Evolutionary conservation across 2,797 vertebrate genomes (phyloP), one percentile per base, ranked within the genome.

Genomic region (Nothura maculosa): DNA sequence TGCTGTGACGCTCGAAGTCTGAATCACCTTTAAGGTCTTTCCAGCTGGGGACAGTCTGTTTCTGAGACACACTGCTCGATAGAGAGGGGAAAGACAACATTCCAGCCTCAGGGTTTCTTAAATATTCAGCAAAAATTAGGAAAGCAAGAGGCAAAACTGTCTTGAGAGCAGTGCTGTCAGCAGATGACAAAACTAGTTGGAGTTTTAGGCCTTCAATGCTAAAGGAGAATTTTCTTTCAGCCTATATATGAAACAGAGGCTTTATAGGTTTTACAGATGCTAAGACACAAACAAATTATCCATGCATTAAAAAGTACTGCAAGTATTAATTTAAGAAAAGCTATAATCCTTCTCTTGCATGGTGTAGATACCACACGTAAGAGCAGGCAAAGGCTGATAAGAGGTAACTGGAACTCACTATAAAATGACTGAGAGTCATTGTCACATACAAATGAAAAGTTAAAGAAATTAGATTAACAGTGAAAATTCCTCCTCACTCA

Each of bases 271-370:
- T 73, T 83, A 83, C n/a, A 87, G 84, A 93, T 85, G 36, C n/a
- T 87, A 90, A 93, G 82, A 85, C 66, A 93, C 50, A 94, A 94
- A 93, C 69, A 92, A 91, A 92, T 92, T 93, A 90, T 42, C 63
- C 57, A 73, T 45, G 75, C 70, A 64, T 85, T 94, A 87, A 92
- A 90, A 92, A 89, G 28, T 63, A 81, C n/a, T 50, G 69, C 25
- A 92, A 87, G 52, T 76, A 95, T 87, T 95, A 92, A 93, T 87
- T 94, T 78, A 89, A 87, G 79, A 81, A 81, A 52, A 93, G 66
- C 50, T 95, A 75, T 93, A 95, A 95, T 89, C 69, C 50, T 89
- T 91, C 66, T 89, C 45, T 89, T 96, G 92, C 50, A 52, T 63
- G 34, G 73, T n/a, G 27, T 22, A 92, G 91, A 95, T 89, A 96